A percentile compares a stretch with the other conserved stretches of the same genome.
phyloP scores from a whole-genome alignment of 2,797 vertebrate genomes.

The Atherinosoma microstoma region DNA sequence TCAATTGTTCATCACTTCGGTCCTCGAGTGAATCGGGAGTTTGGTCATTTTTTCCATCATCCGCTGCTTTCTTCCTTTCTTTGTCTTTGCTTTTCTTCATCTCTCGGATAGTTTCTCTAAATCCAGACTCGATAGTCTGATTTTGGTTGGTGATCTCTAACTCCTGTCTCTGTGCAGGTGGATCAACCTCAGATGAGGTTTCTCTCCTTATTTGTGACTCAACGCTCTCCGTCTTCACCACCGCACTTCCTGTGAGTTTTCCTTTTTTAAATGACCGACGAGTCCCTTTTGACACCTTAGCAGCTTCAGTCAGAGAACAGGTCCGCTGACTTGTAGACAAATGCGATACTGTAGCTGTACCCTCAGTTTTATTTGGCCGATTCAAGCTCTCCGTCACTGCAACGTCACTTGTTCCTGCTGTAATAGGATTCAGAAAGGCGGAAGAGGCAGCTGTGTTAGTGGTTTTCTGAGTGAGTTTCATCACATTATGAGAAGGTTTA shows the following conservation, averaged over 20 bases:
- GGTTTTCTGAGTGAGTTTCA: not conserved
- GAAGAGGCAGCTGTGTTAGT: not conserved
- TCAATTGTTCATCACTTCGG: slow-evolving; percentile 15
- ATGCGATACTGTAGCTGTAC: not conserved
- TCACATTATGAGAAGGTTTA: not conserved
- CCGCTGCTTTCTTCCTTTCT: not conserved
- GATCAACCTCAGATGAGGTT: slow-evolving; percentile 20
- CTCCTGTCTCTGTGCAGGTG: slow-evolving; percentile 11
- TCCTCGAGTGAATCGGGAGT: slow-evolving; percentile 40
- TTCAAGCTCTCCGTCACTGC: not conserved
- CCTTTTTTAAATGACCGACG: not conserved
- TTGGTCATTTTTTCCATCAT: slow-evolving; percentile 18
- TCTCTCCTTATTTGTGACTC: slow-evolving; percentile 41
- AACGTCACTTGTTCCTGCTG: not conserved
- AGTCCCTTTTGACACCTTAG: slow-evolving; percentile 24
- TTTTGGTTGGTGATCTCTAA: slow-evolving; percentile 5
- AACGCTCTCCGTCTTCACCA: slow-evolving; percentile 14
- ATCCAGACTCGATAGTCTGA: not conserved
- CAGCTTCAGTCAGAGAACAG: slow-evolving; percentile 1
- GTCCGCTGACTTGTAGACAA: not conserved
- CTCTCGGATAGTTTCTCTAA: not conserved
- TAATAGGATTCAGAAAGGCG: not conserved
- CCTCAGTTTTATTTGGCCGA: not conserved
- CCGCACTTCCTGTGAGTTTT: slow-evolving; percentile 1
- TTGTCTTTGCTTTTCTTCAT: not conserved